Percentiles rank a stretch among this genome's conserved stretches.
These are phyloP conservation scores for Nineta flava DNA, from an alignment of 2,888 invertebrate species.

Conservation along the genomic window DNA sequence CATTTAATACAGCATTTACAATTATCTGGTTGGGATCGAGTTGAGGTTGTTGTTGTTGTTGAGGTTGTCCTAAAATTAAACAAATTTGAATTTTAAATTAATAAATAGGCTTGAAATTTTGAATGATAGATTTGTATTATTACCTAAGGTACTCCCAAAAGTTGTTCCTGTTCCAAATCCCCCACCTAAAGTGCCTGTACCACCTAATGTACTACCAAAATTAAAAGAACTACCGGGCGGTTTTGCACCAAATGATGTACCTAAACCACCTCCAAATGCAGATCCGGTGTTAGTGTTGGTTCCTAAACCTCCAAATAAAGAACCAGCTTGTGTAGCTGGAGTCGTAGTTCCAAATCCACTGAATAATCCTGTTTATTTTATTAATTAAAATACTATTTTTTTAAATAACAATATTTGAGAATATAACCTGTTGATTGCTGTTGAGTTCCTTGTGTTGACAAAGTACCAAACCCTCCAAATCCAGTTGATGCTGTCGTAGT, in stretches of 20 bases:
- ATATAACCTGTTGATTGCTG: neutral
- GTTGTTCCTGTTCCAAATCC: constrained; percentile 31
- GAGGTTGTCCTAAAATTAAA: constrained; percentile 16
- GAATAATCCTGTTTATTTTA: constrained; percentile 14
- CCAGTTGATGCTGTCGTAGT: constrained; percentile 8
- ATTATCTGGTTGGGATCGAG: constrained; percentile 51
- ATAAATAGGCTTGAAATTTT: too few relatives aligned
- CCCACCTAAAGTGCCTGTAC: constrained; percentile 27
- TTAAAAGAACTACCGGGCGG: constrained; percentile 28
- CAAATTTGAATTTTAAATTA: constrained; percentile 4
- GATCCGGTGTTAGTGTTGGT: constrained; percentile 20
- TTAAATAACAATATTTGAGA: neutral
- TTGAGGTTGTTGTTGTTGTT: constrained; percentile 34
- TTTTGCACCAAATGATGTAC: constrained; percentile 9
- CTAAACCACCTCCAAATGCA: constrained; percentile 19
- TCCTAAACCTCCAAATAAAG: constrained; percentile 21
- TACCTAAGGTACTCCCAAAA: constrained; percentile 21
- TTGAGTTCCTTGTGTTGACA: neutral
- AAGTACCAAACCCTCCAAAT: constrained; percentile 4
- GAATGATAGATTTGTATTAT: constrained; percentile 23
- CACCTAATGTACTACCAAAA: constrained; percentile 26
- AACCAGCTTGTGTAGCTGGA: constrained; percentile 21
- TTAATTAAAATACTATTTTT: neutral
- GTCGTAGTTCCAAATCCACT: constrained; percentile 22
- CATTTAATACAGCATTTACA: constrained; percentile 58